These are phyloP conservation scores for Indri indri DNA, from an alignment of 2,113 vertebrate genomes.

Conservation along the genomic window DNA sequence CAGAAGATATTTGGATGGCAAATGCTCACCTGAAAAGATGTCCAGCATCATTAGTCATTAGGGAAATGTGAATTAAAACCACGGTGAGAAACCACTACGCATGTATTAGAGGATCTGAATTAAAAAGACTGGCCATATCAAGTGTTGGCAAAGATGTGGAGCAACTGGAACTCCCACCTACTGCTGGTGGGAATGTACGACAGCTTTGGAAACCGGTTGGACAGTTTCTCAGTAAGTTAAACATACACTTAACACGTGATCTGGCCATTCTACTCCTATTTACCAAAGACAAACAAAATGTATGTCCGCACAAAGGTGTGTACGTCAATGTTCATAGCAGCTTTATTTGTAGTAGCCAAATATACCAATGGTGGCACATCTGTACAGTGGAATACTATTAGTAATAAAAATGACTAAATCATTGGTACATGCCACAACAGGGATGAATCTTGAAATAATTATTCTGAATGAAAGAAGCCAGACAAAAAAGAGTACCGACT, in stretches of 20 bases:
- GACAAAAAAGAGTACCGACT: neutral
- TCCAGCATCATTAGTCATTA: neutral
- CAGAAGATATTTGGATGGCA: neutral
- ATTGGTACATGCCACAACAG: rapidly evolving
- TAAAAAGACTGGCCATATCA: too few relatives aligned
- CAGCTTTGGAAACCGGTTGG: neutral
- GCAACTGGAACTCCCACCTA: neutral
- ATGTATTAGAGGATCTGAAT: neutral
- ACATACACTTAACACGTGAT: neutral
- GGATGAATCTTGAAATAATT: neutral
- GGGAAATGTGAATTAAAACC: neutral
- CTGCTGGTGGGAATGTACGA: neutral
- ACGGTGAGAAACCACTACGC: neutral
- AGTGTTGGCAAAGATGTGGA: neutral
- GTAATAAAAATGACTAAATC: neutral
- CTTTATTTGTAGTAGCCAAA: neutral
- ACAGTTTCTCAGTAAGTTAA: neutral
- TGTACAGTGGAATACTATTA: neutral
- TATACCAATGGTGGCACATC: rapidly evolving
- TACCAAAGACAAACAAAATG: neutral
- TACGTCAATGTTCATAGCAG: neutral
- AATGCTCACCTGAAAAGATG: neutral
- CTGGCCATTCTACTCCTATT: neutral
- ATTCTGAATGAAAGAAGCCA: neutral
- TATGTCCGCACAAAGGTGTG: neutral